A percentile compares a stretch with the other conserved stretches of the same genome.
phyloP scores from a whole-genome alignment of 1,140 invertebrate genomes.

The Propsilocerus akamusi region DNA sequence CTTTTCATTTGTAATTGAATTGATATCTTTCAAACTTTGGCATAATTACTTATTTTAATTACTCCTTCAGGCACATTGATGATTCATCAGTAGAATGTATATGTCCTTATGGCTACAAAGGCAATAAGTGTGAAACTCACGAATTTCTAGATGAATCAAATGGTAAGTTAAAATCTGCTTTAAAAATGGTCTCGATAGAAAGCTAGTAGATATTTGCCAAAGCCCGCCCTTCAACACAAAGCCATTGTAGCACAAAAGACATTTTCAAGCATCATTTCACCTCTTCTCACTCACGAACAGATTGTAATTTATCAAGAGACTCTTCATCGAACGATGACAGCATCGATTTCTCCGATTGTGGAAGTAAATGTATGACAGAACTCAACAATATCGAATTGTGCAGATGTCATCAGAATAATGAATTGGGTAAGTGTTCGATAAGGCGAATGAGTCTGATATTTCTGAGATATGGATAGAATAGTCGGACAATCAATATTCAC shows the following conservation, averaged over 20 bases:
- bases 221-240: too few relatives aligned
- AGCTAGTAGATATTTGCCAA: too few relatives aligned
- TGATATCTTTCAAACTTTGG: neutral
- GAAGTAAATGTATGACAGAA: neutral
- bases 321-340: neutral
- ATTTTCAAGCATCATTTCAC: neutral
- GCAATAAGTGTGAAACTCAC: slow-evolving; percentile 43
- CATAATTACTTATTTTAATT: too few relatives aligned
- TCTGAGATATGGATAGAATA: too few relatives aligned
- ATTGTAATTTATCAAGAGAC: slow-evolving; percentile 1
- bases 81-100: slow-evolving; percentile 45
- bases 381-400: slow-evolving; percentile 1
- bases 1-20: neutral
- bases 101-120: slow-evolving; percentile 40
- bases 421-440: neutral
- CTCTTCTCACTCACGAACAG: neutral
- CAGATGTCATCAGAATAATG: neutral
- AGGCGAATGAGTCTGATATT: too few relatives aligned
- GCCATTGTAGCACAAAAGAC: neutral
- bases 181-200: too few relatives aligned
- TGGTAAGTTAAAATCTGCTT: slow-evolving; percentile 6
- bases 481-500: too few relatives aligned
- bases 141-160: slow-evolving; percentile 17
- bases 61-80: slow-evolving; percentile 43
- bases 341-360: neutral